These are phyloP conservation scores for Acleris emargana DNA, from an alignment of 2,888 invertebrate species.

Conservation along the genomic window DNA sequence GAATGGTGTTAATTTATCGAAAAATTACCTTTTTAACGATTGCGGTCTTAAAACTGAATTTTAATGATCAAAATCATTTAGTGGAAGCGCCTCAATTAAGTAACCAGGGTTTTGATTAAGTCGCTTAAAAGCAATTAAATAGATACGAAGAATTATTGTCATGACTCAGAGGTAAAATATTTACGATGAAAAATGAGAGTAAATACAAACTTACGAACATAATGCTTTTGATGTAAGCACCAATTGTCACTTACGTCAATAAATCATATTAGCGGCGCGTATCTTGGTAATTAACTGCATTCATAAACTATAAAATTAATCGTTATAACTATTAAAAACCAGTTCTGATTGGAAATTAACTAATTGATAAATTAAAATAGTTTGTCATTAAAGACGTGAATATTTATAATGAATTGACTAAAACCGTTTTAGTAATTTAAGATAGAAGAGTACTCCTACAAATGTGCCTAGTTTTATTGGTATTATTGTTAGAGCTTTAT, in stretches of 20 bases:
- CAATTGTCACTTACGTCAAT: background rate
- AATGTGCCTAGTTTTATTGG: conserved; percentile 67
- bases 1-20: background rate
- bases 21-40: background rate
- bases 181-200: background rate
- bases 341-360: conserved; percentile 30
- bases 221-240: background rate
- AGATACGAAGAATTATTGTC: background rate
- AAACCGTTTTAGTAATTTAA: conserved; percentile 58
- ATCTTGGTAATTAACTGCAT: background rate
- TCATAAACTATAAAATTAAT: conserved; percentile 1
- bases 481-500: conserved; percentile 45
- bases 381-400: conserved; percentile 61
- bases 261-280: background rate
- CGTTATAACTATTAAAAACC: conserved; percentile 8
- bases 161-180: background rate
- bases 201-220: background rate
- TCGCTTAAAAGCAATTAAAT: conserved; percentile 1
- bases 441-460: conserved; percentile 56
- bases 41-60: background rate
- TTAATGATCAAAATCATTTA: background rate
- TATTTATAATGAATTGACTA: conserved; percentile 59
- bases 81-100: background rate
- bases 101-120: background rate
- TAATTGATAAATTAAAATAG: conserved; percentile 64